phyloP scores from a whole-genome alignment of 2,797 vertebrate species.

The Adelosebastes latens region DNA sequence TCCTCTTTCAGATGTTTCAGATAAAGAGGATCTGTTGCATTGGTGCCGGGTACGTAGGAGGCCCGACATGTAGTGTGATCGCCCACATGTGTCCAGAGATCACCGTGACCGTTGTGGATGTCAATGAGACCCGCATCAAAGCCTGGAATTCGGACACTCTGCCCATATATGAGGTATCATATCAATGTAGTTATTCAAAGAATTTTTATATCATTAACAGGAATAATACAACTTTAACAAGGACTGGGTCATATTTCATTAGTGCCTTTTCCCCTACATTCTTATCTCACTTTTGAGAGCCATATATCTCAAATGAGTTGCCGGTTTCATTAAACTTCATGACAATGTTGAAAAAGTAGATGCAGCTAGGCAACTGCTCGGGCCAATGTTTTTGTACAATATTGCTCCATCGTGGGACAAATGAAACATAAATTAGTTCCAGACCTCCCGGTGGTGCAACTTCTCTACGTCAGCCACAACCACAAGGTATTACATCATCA shows the following conservation, averaged over 20 bases:
- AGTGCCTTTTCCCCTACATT: not conserved
- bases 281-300: not conserved
- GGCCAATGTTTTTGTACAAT: conserved; percentile 7
- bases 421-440: conserved; percentile 60
- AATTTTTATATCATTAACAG: not conserved
- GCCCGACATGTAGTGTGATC: conserved; percentile 97
- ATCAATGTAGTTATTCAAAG: not conserved
- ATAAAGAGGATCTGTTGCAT: conserved; percentile 98
- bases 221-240: not conserved
- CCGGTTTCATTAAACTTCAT: not conserved
- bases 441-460: conserved; percentile 49
- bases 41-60: conserved; percentile 97
- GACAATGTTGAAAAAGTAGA: not conserved
- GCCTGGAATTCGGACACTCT: conserved; percentile 97
- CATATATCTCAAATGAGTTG: not conserved
- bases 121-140: conserved; percentile 94
- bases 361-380: conserved; percentile 16
- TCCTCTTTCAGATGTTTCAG: conserved; percentile 88
- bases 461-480: conserved; percentile 27
- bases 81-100: conserved; percentile 95
- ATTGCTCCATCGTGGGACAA: not conserved
- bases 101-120: conserved; percentile 94
- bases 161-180: conserved; percentile 95
- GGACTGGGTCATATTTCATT: not conserved
- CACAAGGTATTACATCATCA: conserved; percentile 45